Base-by-base conservation (phyloP, 2,888 invertebrate species). In the Eupelmus urozonus region DNA sequence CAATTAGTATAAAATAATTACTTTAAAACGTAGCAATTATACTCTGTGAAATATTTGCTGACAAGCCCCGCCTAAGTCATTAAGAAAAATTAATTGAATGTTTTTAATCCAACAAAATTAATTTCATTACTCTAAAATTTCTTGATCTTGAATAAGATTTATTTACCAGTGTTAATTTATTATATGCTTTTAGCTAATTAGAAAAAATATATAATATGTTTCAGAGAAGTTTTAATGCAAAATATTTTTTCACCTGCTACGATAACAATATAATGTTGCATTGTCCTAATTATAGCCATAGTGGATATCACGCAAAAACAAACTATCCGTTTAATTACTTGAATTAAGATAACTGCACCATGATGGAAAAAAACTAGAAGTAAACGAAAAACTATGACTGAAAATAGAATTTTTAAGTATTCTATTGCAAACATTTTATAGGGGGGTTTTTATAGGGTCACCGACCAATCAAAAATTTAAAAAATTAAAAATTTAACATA, bases 1-100 rank as follows among this genome's bases (percentile, higher is more conserved):
- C n/a, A n/a, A n/a, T n/a, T n/a, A n/a, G n/a, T n/a, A n/a, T n/a
- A n/a, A n/a, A 4, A 13, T 63, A 20, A 66, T 34, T 53, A 53
- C 29, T 59, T n/a, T n/a, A n/a, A n/a, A n/a, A n/a, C n/a, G n/a
- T n/a, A n/a, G n/a, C n/a, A 59, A 59, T 27, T 59, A 29, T 9
- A 1, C 4, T 16, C 20, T n/a, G 5, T 57, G 42, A 27, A n/a
- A 18, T 5, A 25, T 27, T 27, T 25, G 18, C 16, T 5, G 49
- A 59, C 59, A 45, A 20, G 57, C 59, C 70, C 16, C 59, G 49
- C 59, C 70, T 60, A 59, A 59, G 29, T 4, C 62, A 53, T 51
- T 62, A 51, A 13, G 0, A 62, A 20, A 62, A 62, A 72, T 72
- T 25, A 72, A 62, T 40, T 40, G 34, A 34, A 49, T 51, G 20